phyloP scores from a whole-genome alignment of 2,113 vertebrate species.

The Clarias magur region DNA sequence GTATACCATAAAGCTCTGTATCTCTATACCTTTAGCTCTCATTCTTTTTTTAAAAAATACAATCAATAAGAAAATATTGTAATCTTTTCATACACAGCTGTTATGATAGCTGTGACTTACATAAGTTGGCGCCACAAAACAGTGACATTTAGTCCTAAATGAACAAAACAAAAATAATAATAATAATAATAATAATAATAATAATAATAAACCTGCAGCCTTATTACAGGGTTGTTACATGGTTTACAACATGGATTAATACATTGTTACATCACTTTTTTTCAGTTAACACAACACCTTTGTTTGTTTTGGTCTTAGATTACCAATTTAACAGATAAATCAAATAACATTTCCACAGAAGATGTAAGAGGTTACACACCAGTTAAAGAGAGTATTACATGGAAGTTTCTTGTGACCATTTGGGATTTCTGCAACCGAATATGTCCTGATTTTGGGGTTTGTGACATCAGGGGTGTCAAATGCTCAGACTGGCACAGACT shows the following conservation, averaged over 20 bases:
- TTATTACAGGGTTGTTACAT: neutral
- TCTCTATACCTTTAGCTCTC: neutral
- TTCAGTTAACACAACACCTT: neutral
- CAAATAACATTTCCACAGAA: neutral
- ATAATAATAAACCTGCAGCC: neutral
- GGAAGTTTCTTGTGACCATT: neutral
- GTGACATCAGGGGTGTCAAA: neutral
- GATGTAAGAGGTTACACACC: neutral
- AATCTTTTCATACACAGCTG: neutral
- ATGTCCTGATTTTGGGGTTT: neutral
- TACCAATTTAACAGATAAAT: neutral
- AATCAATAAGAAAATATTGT: conserved; percentile 22
- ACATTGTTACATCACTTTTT: neutral
- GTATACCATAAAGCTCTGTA: neutral
- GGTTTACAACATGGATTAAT: neutral
- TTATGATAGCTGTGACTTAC: neutral
- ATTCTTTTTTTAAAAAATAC: conserved; percentile 8
- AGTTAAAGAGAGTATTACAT: neutral
- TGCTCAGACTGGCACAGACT: too few species aligned
- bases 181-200: too few species aligned
- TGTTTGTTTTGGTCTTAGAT: neutral
- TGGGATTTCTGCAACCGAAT: neutral
- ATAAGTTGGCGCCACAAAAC: neutral
- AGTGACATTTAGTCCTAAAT: too few species aligned
- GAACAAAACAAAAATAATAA: neutral